Evolutionary conservation across 1,140 invertebrate genomes (phyloP).

Genomic region (Microplitis demolitor): DNA sequence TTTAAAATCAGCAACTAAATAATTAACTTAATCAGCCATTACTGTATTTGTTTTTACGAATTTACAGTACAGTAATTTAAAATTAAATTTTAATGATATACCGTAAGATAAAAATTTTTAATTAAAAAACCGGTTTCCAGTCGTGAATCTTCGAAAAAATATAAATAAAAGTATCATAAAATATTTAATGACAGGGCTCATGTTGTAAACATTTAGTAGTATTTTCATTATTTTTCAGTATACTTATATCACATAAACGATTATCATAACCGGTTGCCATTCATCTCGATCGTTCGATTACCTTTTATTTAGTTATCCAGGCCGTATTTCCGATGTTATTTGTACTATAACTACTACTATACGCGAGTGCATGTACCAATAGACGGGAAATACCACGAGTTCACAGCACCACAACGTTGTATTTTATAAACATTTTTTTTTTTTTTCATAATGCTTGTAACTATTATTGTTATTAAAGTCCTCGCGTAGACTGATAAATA

Average conservation of each 20-base stretch:
- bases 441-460: not conserved
- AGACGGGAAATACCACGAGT: conserved; percentile 25
- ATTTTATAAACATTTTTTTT: not conserved
- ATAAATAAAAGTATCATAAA: not conserved
- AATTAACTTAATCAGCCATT: not conserved
- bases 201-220: not conserved
- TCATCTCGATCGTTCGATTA: conserved; percentile 19
- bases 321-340: not conserved
- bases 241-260: not conserved
- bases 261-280: conserved; percentile 30
- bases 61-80: not conserved
- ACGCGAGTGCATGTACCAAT: not conserved
- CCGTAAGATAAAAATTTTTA: not conserved
- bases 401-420: conserved; percentile 24
- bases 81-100: not conserved
- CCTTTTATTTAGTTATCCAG: conserved; percentile 16
- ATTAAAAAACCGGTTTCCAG: not conserved
- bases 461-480: conserved; percentile 1
- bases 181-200: not conserved
- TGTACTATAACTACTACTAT: not conserved
- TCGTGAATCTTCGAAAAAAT: not conserved
- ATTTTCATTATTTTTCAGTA: not conserved
- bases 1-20: no score
- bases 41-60: not conserved
- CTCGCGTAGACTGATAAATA: not conserved